phyloP scores from a whole-genome alignment of 2,113 vertebrate species.

The Hemichromis elongatus region DNA sequence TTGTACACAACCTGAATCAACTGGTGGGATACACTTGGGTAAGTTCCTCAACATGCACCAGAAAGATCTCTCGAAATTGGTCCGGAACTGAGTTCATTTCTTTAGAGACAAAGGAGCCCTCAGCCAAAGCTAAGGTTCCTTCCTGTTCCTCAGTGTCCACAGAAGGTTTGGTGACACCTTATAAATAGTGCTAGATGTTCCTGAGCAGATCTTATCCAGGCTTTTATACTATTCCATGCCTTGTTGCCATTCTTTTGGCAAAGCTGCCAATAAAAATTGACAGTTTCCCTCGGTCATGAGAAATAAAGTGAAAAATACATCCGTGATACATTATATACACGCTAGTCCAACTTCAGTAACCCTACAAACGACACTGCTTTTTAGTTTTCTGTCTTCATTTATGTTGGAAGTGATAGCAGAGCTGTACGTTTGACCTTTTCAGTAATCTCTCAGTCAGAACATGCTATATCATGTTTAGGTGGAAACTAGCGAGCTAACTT shows the following conservation, averaged over 20 bases:
- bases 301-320: neutral
- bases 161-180: neutral
- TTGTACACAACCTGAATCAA: neutral
- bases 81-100: no score
- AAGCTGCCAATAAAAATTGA: neutral
- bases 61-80: no score
- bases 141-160: neutral
- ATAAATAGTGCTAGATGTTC: neutral
- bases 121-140: neutral
- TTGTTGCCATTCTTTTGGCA: neutral
- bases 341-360: neutral
- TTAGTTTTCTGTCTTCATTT: neutral
- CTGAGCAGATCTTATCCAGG: neutral
- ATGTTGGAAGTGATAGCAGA: neutral
- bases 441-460: neutral
- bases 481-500: accelerated
- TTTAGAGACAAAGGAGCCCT: neutral
- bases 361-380: neutral
- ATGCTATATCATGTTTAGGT: accelerated
- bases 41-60: neutral
- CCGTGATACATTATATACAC: no score
- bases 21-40: neutral
- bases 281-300: neutral
- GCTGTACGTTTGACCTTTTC: neutral
- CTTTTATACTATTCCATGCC: neutral